A percentile compares a stretch with the other conserved stretches of the same genome.
Evolutionary conservation across 2,888 invertebrate genomes (phyloP).

Genomic region (Seladonia tumulorum): DNA sequence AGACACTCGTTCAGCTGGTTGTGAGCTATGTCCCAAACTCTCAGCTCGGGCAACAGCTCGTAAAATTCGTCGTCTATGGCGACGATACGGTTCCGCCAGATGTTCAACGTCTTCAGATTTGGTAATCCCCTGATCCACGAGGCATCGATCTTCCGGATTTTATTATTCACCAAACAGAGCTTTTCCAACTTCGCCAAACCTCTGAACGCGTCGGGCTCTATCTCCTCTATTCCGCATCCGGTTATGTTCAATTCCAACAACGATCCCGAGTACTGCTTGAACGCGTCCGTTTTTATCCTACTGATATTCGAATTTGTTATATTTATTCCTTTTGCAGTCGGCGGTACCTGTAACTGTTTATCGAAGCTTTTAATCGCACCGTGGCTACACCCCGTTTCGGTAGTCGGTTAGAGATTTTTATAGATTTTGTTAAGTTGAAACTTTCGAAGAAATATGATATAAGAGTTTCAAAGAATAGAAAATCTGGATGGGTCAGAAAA

Average conservation of each 20-base stretch:
- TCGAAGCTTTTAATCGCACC: background rate
- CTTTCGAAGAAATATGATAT: too few relatives aligned
- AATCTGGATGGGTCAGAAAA: too few relatives aligned
- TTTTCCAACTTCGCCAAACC: slow-evolving; percentile 46
- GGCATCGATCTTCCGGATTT: slow-evolving; percentile 48
- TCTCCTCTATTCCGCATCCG: slow-evolving; percentile 47
- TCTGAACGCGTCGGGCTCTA: slow-evolving; percentile 55
- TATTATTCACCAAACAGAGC: slow-evolving; percentile 54
- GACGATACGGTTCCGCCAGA: slow-evolving; percentile 56
- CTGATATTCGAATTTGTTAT: slow-evolving; percentile 49
- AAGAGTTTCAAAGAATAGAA: too few relatives aligned
- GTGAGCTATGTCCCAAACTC: slow-evolving; percentile 49
- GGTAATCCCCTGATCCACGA: slow-evolving; percentile 54
- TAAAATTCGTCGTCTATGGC: slow-evolving; percentile 50
- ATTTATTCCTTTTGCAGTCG: slow-evolving; percentile 19
- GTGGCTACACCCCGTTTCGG: too few relatives aligned
- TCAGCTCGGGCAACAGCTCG: slow-evolving; percentile 43
- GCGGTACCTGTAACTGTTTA: slow-evolving; percentile 42
- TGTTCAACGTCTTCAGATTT: slow-evolving; percentile 36
- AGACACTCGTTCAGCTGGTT: slow-evolving; percentile 50
- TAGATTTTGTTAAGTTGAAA: too few relatives aligned
- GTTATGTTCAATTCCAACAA: slow-evolving; percentile 58
- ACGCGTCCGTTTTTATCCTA: slow-evolving; percentile 44
- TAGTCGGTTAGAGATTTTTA: too few relatives aligned
- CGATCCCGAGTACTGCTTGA: slow-evolving; percentile 28